A percentile compares a stretch with the other conserved stretches of the same genome.
Conservation (phyloP, 2,888 invertebrate species). For the Drosophila merina region DNA sequence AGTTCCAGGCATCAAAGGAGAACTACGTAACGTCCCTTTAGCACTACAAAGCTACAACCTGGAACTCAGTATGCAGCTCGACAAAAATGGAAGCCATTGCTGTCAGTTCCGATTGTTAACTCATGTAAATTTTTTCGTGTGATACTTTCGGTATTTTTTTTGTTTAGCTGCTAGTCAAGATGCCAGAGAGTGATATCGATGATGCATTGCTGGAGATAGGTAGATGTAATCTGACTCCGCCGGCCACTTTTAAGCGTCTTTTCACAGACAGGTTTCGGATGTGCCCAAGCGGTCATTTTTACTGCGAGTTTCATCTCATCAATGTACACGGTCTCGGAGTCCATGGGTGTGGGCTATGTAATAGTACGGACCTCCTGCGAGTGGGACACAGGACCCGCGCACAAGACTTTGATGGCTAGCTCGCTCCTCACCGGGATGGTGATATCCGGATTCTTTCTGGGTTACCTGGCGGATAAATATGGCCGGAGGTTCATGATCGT, state of each 20-base stretch:
- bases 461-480: conserved; percentile 22
- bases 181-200: conserved; percentile 10
- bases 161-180: background rate
- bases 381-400: background rate
- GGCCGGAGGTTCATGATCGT: conserved; percentile 11
- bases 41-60: too few relatives aligned
- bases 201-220: conserved; percentile 13
- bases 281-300: conserved; percentile 14
- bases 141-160: too few relatives aligned
- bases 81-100: background rate
- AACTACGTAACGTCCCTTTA: too few relatives aligned
- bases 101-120: background rate
- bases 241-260: background rate
- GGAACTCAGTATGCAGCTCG: background rate
- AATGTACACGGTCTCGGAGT: conserved; percentile 9
- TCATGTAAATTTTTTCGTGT: background rate
- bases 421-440: conserved; percentile 19
- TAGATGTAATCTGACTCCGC: background rate
- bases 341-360: conserved; percentile 17
- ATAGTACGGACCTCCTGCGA: conserved; percentile 23
- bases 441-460: conserved; percentile 7
- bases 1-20: too few relatives aligned
- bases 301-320: background rate
- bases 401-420: conserved; percentile 9
- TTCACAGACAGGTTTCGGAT: conserved; percentile 23